These are phyloP conservation scores for Lynx canadensis DNA, from an alignment of 2,113 vertebrate species.

Conservation along the genomic window DNA sequence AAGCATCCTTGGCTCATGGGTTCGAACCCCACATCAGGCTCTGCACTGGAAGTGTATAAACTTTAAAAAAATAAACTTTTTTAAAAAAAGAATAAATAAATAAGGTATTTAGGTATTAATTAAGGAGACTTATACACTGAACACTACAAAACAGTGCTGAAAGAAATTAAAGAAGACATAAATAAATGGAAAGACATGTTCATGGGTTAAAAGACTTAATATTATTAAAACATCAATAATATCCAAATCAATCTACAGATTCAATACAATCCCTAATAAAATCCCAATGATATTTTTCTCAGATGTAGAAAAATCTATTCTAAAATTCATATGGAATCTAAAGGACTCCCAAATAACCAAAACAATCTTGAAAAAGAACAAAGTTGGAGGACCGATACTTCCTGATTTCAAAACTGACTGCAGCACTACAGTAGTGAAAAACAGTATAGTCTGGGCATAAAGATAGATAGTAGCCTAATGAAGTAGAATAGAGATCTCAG, in stretches of 20 bases:
- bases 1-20: too few species aligned
- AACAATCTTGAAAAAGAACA: slow-evolving; percentile 5
- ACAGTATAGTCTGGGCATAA: background rate
- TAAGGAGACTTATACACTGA: background rate
- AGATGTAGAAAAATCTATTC: background rate
- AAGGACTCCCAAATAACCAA: background rate
- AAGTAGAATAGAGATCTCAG: background rate
- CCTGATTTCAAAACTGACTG: background rate
- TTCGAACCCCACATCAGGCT: too few species aligned
- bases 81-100: background rate
- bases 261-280: background rate
- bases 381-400: background rate
- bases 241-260: background rate
- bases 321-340: background rate
- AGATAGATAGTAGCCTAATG: background rate
- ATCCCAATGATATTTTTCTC: background rate
- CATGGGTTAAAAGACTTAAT: background rate
- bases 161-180: background rate
- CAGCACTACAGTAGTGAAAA: background rate
- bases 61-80: too few species aligned
- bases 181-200: background rate
- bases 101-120: background rate
- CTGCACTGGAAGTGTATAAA: too few species aligned
- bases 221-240: background rate
- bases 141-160: background rate